Conservation (phyloP, 2,888 invertebrate species). For the Acrobasis suavella region DNA sequence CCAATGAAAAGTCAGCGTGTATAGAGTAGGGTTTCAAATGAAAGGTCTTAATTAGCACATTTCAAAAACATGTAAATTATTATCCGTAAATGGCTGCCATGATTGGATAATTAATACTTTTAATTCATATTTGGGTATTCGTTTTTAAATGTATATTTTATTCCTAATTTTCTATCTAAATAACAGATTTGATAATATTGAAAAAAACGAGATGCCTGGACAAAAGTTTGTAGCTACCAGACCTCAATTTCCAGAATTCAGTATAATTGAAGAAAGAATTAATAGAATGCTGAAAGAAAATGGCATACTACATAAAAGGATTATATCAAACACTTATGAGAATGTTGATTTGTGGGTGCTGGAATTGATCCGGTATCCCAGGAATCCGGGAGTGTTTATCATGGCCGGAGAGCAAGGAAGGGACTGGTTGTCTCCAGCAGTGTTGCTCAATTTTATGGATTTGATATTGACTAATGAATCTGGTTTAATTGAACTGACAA, state of each 20-base stretch:
- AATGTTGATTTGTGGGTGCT: slow-evolving; percentile 56
- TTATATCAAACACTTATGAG: slow-evolving; percentile 57
- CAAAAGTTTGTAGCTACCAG: background rate
- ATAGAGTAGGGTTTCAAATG: too few species aligned
- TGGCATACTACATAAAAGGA: slow-evolving; percentile 43
- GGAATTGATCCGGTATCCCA: slow-evolving; percentile 47
- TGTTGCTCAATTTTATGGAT: slow-evolving; percentile 54
- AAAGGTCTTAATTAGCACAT: too few species aligned
- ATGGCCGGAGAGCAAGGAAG: slow-evolving; percentile 66
- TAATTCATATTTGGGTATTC: too few species aligned
- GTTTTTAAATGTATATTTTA: too few species aligned
- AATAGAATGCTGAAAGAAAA: slow-evolving; percentile 37
- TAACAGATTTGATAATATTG: slow-evolving; percentile 6
- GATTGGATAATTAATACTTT: too few species aligned
- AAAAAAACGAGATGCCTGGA: background rate
- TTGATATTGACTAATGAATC: slow-evolving; percentile 41
- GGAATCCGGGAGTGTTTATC: slow-evolving; percentile 54
- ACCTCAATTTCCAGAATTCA: background rate
- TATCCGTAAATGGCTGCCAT: too few species aligned
- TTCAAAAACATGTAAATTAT: too few species aligned
- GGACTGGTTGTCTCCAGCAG: slow-evolving; percentile 63
- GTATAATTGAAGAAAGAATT: slow-evolving; percentile 45
- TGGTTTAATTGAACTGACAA: slow-evolving; percentile 36
- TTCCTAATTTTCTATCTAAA: too few species aligned
- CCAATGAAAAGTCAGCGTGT: too few species aligned